phyloP scores from a whole-genome alignment of 2,113 vertebrate species.

The Antechinus flavipes region DNA sequence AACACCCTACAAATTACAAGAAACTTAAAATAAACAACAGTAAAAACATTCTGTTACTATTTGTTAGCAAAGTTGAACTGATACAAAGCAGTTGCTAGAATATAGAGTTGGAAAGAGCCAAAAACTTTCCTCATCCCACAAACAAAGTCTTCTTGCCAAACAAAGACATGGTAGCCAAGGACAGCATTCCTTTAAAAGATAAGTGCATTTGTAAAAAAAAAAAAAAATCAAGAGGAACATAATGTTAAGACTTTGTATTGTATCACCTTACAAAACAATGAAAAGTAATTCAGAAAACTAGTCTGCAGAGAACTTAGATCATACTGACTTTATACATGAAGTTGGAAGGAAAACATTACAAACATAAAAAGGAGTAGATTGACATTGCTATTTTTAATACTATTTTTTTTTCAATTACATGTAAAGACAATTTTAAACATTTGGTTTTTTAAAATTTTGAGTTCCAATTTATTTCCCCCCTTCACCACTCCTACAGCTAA shows the following conservation, averaged over 20 bases:
- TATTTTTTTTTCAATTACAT: no score
- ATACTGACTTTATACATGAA: background rate
- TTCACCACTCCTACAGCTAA: no score
- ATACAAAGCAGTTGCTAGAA: background rate
- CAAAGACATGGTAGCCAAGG: background rate
- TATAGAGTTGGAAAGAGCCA: background rate
- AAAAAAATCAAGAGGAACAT: background rate
- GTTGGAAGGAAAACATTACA: background rate
- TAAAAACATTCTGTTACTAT: background rate
- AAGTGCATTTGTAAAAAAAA: background rate
- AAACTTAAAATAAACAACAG: background rate
- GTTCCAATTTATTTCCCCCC: no score
- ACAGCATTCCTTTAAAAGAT: background rate
- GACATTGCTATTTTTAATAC: background rate
- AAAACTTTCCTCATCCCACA: background rate
- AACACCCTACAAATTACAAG: background rate
- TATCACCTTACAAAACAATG: background rate
- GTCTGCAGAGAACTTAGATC: background rate
- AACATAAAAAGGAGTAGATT: background rate
- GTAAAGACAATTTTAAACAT: no score
- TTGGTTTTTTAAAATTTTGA: no score
- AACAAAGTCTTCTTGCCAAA: background rate
- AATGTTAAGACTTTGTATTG: background rate
- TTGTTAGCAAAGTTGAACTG: background rate
- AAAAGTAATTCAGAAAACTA: background rate